Evolutionary conservation across 2,797 vertebrate genomes (phyloP), one percentile per base, ranked within the genome.

Genomic region (Buceros bicornis): DNA sequence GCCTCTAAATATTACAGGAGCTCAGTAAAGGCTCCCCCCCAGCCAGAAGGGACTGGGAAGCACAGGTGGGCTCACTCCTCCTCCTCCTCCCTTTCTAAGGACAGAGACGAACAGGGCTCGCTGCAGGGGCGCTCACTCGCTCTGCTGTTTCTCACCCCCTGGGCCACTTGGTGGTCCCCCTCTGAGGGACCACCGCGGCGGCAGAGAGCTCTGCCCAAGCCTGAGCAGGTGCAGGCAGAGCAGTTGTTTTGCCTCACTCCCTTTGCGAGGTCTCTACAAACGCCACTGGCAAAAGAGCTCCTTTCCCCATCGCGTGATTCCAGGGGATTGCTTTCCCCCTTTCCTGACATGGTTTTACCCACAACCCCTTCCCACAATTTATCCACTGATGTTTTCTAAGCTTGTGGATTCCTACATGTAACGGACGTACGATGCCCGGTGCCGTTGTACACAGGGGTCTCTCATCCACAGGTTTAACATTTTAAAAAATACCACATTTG

Each of bases 381-480:
- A 71, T 33, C 65, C 45, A 15, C 13, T 71, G 84, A 2, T 85
- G 16, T 72, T 82, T 72, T 79, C 53, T 12, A 50, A 56, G 51
- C 14, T 22, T 74, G 16, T 42, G 47, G 69, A 66, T 89, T 69
- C 70, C 21, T 53, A 28, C 76, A 20, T 24, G 13, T 6, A 13
- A 43, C 26, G 31, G 50, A n/a, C 60, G 37, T 64, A 20, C 26
- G 3, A 10, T 5, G 56, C 37, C 78, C 50, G 6, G 45, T 25
- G 47, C 43, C 45, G 13, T 22, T 35, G 35, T 33, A 9, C 47
- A 26, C 54, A 15, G 0, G 0, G 13, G 16, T 85, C 26, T 62
- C 50, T 57, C 69, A 48, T 16, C 35, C 61, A 16, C 31, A 60
- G 79, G 33, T 67, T 88, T 95, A 95, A 50, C 89, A 94, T 91